These are phyloP conservation scores for Ptyas mucosa DNA, from an alignment of 2,113 vertebrate species.

Conservation along the genomic window DNA sequence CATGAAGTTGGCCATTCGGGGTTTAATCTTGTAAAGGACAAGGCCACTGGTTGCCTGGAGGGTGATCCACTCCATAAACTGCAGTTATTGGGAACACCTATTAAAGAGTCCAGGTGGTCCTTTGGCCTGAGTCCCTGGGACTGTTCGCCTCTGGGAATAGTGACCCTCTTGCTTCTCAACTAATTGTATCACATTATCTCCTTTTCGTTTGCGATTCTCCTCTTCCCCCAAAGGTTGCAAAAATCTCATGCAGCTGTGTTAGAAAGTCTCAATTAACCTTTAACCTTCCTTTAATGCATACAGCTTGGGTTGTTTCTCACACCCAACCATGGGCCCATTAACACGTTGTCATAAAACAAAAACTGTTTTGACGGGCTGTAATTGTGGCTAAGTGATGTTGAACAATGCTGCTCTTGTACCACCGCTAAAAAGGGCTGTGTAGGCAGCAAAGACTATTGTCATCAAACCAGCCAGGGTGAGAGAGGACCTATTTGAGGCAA, in stretches of 20 bases:
- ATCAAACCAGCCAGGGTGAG: conserved; percentile 58
- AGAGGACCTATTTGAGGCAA: conserved; percentile 66
- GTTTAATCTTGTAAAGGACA: conserved; percentile 34
- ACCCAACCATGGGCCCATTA: conserved; percentile 90
- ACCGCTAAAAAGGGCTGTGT: conserved; percentile 60
- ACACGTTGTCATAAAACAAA: conserved; percentile 88
- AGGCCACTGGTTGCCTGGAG: conserved; percentile 22
- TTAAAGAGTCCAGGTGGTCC: conserved; percentile 73
- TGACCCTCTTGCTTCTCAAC: conserved; percentile 80
- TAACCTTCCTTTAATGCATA: conserved; percentile 83
- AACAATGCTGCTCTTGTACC: conserved; percentile 84
- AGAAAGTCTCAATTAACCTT: conserved; percentile 92
- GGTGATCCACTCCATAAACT: conserved; percentile 6
- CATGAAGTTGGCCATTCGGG: conserved; percentile 44
- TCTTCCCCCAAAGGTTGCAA: conserved; percentile 81
- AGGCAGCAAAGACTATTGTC: conserved; percentile 61
- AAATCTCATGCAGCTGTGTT: conserved; percentile 89
- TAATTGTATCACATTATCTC: conserved; percentile 96
- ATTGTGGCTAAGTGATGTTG: conserved; percentile 88
- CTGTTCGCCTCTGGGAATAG: conserved; percentile 77
- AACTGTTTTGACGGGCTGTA: conserved; percentile 92
- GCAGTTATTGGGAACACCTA: conserved; percentile 72
- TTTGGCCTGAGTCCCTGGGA: conserved; percentile 76
- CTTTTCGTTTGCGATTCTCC: conserved; percentile 81
- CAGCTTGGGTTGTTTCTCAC: conserved; percentile 89